Conservation (phyloP, 1,140 invertebrate species). For the Neodiprion pinetum region DNA sequence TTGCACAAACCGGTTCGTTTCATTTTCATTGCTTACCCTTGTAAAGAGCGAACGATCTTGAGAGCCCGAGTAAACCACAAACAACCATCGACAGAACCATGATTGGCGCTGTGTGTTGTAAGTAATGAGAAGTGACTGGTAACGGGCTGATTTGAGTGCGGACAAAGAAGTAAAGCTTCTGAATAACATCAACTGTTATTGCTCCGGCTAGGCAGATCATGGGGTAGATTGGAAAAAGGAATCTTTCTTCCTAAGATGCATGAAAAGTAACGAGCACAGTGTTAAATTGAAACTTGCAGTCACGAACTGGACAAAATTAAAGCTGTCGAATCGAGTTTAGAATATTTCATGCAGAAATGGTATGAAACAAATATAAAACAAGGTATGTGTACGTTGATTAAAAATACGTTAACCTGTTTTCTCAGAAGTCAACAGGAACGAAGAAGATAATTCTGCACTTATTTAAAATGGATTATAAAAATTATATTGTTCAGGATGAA, state of each 20-base stretch:
- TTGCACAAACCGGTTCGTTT: no score
- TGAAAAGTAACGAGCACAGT: conserved; percentile 18
- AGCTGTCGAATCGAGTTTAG: conserved; percentile 12
- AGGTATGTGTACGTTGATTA: conserved; percentile 19
- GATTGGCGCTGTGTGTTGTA: conserved; percentile 75
- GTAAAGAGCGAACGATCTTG: conserved; percentile 57
- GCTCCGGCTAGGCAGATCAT: conserved; percentile 88
- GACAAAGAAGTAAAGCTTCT: conserved; percentile 78
- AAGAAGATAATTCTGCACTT: no score
- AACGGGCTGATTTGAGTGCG: conserved; percentile 59
- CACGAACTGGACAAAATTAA: conserved; percentile 3
- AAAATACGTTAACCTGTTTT: conserved; percentile 22
- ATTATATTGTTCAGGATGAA: no score
- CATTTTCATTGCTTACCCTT: conserved; percentile 49
- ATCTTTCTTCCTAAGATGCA: conserved; percentile 77
- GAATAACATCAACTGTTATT: conserved; percentile 79
- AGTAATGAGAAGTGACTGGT: conserved; percentile 71
- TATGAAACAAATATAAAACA: conserved; percentile 20
- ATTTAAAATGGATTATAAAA: no score
- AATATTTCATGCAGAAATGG: not conserved
- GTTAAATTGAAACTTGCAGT: conserved; percentile 20
- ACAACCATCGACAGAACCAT: conserved; percentile 70
- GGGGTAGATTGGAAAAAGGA: conserved; percentile 97
- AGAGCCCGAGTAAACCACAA: conserved; percentile 52
- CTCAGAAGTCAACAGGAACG: not conserved